Conservation (phyloP, 2,797 vertebrate species). For the Orestias chungarensis region DNA sequence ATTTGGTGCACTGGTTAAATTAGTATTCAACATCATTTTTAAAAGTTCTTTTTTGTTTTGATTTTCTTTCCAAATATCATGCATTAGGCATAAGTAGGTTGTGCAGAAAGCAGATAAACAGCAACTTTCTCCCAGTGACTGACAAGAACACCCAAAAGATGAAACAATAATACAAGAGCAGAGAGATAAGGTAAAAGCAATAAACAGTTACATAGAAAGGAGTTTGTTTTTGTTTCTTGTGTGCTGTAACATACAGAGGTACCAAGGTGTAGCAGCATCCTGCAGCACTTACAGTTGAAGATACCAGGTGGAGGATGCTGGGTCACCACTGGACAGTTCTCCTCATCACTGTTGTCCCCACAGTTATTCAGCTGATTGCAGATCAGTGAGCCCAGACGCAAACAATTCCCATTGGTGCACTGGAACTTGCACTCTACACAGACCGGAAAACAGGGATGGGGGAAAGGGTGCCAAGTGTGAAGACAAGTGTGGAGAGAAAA, state of each 20-base stretch:
- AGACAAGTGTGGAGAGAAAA: neutral
- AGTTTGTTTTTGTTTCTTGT: neutral
- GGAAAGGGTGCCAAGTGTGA: neutral
- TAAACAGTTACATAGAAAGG: neutral
- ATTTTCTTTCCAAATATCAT: too few relatives aligned
- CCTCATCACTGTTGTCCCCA: slow-evolving; percentile 97
- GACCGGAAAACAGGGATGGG: neutral
- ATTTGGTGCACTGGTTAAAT: neutral
- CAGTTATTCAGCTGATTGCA: slow-evolving; percentile 98
- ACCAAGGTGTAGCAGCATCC: slow-evolving; percentile 12
- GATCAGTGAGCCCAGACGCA: slow-evolving; percentile 93
- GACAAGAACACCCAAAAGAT: neutral
- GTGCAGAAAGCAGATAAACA: neutral
- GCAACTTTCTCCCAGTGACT: neutral
- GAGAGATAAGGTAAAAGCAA: neutral
- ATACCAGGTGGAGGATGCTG: slow-evolving; percentile 93
- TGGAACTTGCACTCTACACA: slow-evolving; percentile 96
- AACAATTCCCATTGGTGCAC: slow-evolving; percentile 96
- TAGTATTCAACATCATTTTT: neutral
- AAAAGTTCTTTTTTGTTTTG: neutral
- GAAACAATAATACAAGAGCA: neutral
- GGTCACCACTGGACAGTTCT: slow-evolving; percentile 94
- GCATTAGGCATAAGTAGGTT: neutral
- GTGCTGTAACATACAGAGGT: neutral
- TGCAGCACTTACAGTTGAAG: slow-evolving; percentile 91